Evolutionary conservation across 2,113 vertebrate genomes (phyloP).

Genomic region (Brevimyrus niger): DNA sequence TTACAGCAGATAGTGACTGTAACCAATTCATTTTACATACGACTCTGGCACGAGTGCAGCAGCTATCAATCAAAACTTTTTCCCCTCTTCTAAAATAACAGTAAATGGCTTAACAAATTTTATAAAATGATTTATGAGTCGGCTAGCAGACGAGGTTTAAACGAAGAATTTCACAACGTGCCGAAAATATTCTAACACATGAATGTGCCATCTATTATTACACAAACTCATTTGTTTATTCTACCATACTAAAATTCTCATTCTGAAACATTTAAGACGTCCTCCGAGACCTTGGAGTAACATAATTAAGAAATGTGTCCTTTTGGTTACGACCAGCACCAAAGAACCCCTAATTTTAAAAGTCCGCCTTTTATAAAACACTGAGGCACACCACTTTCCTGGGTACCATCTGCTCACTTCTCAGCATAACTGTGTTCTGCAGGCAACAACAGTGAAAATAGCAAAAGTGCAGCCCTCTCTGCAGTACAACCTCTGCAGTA

Average conservation of each 20-base stretch:
- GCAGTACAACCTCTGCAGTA: background rate
- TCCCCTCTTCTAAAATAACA: slow-evolving; percentile 27
- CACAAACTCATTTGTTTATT: background rate
- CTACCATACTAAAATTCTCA: background rate
- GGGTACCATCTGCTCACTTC: background rate
- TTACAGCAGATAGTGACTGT: background rate
- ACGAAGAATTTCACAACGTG: background rate
- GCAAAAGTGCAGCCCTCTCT: background rate
- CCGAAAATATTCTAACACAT: background rate
- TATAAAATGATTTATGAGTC: slow-evolving; percentile 11
- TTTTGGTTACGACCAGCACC: background rate
- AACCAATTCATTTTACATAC: slow-evolving; percentile 29
- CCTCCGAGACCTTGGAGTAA: background rate
- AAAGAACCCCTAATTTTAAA: background rate
- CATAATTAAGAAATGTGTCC: background rate
- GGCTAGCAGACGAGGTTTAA: background rate
- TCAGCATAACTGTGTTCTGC: background rate
- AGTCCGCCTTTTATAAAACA: background rate
- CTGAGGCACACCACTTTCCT: background rate
- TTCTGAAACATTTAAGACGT: background rate
- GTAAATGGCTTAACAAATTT: slow-evolving; percentile 25
- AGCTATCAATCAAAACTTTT: slow-evolving; percentile 15
- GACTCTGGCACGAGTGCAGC: slow-evolving; percentile 12
- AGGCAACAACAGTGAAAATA: background rate
- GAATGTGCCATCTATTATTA: background rate